Evolutionary conservation across 2,797 vertebrate genomes (phyloP).

Genomic region (Rhinoraja longicauda): DNA sequence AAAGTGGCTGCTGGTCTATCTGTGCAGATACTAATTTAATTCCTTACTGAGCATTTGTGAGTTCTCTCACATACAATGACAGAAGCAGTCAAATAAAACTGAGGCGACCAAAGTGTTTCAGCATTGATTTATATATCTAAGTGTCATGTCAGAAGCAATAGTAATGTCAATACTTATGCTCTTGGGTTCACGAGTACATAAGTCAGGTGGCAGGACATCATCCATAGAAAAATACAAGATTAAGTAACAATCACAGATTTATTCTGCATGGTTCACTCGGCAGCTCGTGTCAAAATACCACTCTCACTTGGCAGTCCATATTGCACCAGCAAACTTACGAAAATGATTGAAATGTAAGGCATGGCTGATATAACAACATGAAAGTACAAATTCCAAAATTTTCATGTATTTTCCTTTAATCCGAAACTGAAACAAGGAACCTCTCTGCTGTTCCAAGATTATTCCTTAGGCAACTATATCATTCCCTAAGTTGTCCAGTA

Average conservation of each 20-base stretch:
- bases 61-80: background rate
- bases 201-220: background rate
- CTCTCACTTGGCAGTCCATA: background rate
- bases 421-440: background rate
- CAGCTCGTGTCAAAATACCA: background rate
- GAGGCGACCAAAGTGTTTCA: background rate
- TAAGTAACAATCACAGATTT: background rate
- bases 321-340: background rate
- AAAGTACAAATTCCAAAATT: background rate
- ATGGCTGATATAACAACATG: background rate
- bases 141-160: background rate
- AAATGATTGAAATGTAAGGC: background rate
- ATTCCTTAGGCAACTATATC: background rate
- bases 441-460: background rate
- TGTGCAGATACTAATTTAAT: background rate
- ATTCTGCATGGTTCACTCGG: background rate
- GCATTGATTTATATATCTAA: background rate
- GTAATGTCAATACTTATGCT: background rate
- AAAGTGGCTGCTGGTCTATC: background rate
- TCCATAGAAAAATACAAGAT: background rate
- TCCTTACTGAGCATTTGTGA: background rate
- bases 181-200: background rate
- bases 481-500: too few species aligned
- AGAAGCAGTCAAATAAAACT: background rate
- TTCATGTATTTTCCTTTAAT: background rate